Percentiles rank a stretch among this genome's conserved stretches.
These are phyloP conservation scores for Polypedilum pembai DNA, from an alignment of 1,140 invertebrate genomes.

Conservation along the genomic window DNA sequence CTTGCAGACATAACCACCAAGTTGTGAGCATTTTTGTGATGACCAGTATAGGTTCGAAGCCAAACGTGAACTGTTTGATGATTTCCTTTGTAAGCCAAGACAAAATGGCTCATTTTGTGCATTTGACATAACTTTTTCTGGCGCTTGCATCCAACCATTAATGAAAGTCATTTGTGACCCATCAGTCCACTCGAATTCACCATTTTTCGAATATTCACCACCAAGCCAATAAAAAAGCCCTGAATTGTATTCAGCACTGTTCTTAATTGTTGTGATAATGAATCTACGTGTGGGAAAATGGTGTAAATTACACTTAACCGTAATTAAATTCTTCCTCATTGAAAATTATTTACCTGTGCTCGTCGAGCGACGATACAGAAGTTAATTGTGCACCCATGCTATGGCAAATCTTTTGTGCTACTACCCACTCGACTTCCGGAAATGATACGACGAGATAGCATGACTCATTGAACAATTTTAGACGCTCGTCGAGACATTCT, in stretches of 20 bases:
- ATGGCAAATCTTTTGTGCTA: conserved; percentile 61
- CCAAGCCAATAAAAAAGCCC: conserved; percentile 61
- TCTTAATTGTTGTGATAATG: conserved; percentile 54
- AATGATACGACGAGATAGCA: conserved; percentile 67
- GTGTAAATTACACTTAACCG: too few species aligned
- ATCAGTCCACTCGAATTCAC: conserved; percentile 53
- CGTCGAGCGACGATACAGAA: conserved; percentile 53
- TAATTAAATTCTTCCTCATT: neutral
- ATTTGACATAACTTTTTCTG: conserved; percentile 32
- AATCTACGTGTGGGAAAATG: conserved; percentile 41
- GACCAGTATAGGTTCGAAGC: conserved; percentile 59
- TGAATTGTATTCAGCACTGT: conserved; percentile 57
- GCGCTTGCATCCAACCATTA: conserved; percentile 50
- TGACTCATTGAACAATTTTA: conserved; percentile 54
- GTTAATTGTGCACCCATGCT: conserved; percentile 54
- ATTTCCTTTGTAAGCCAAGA: conserved; percentile 55
- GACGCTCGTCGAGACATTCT: conserved; percentile 57
- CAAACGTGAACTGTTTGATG: conserved; percentile 49
- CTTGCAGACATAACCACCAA: conserved; percentile 60
- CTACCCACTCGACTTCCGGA: conserved; percentile 63
- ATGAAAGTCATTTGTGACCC: conserved; percentile 50
- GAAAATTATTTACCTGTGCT: conserved; percentile 44
- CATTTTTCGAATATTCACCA: conserved; percentile 43
- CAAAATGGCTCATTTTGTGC: conserved; percentile 41
- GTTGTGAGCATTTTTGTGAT: conserved; percentile 47